Evolutionary conservation across 2,113 vertebrate genomes (phyloP), one percentile per base, ranked within the genome.

Genomic region (Paralichthys olivaceus): DNA sequence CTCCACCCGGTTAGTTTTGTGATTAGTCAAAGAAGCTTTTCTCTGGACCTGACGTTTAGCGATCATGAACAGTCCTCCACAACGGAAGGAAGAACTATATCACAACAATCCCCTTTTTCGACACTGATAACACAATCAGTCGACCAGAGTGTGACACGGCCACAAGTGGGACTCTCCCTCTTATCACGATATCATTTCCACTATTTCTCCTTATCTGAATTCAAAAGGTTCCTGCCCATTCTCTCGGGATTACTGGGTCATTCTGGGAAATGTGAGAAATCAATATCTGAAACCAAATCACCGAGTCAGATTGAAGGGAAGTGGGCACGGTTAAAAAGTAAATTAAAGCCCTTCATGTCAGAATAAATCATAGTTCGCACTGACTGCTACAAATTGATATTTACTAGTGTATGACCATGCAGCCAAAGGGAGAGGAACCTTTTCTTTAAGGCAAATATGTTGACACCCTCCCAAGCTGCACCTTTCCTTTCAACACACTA

Each of bases 241-340:
- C 43, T 72, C 77, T 4, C 34, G 58, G 43, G 69, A 55, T 57
- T 69, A 29, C 12, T 53, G 51, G 79, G 76, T 84, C 67, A 81
- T 83, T 86, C 73, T 69, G 65, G 77, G 75, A 79, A 84, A 78
- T 63, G 72, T 62, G 70, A 25, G 40, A 74, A 84, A 90, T 90
- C 84, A 84, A 84, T 89, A 82, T 28, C 17, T 84, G 75, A 80
- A 89, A 90, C 70, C 81, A 83, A 77, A 76, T 75, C n/a, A 58
- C 76, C 34, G 65, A 69, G 70, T 80, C 84, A 65, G 47, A 43
- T 11, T 60, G 71, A 76, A 75, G 55, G 57, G 77, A 87, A 74
- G 76, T 53, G 76, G 74, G 56, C n/a, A 53, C 56, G 54, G 63
- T 59, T 1, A 58, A 77, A 78, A 79, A 70, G 74, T 71, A 83